Conservation (phyloP, 2,888 invertebrate species). For the Frankliniella fusca region DNA sequence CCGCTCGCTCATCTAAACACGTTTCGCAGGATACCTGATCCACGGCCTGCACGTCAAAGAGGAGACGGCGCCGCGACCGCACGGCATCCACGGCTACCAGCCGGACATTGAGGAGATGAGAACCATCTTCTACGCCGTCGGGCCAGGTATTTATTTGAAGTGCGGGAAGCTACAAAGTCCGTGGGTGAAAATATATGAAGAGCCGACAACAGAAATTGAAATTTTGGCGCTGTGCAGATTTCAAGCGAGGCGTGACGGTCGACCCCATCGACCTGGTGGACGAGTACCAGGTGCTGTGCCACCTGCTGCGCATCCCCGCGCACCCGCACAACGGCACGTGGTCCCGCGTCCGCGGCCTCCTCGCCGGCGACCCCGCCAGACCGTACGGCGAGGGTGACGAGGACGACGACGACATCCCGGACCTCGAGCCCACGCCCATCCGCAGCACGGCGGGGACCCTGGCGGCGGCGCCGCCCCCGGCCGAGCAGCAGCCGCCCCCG, state of each 20-base stretch:
- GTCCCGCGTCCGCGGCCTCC: background rate
- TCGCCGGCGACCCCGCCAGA: background rate
- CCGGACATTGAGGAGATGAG: constrained; percentile 1
- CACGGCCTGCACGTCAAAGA: background rate
- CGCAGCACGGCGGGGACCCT: background rate
- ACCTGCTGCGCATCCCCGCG: constrained; percentile 18
- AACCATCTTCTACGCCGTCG: background rate
- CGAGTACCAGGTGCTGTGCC: constrained; percentile 21
- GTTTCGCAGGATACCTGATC: constrained; percentile 1
- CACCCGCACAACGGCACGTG: constrained; percentile 6
- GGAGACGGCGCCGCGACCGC: background rate
- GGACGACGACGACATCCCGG: background rate
- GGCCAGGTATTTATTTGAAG: background rate
- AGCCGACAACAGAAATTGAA: no score
- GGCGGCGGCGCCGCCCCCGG: background rate
- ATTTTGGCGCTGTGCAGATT: background rate
- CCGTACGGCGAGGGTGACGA: background rate
- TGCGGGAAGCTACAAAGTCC: background rate
- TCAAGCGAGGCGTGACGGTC: background rate
- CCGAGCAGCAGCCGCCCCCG: background rate
- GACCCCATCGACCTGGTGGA: constrained; percentile 21
- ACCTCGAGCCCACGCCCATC: background rate
- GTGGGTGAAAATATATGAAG: no score
- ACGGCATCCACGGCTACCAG: constrained; percentile 25
- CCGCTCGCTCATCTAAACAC: background rate